Percentiles rank a stretch among this genome's conserved stretches.
These are phyloP conservation scores for Semicossyphus pulcher DNA, from an alignment of 2,113 vertebrate species.

Conservation along the genomic window DNA sequence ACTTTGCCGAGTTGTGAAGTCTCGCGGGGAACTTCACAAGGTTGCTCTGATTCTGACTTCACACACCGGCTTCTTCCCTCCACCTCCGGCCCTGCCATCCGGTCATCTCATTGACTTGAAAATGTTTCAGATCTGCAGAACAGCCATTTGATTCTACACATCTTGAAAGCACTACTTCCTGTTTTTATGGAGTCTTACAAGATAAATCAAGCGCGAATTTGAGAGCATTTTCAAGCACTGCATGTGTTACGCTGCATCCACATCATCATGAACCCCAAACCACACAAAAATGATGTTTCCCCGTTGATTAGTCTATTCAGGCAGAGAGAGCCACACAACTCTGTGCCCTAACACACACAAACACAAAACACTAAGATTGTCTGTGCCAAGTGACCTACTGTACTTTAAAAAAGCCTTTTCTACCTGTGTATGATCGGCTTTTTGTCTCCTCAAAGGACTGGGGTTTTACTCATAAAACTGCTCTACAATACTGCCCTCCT, in stretches of 20 bases:
- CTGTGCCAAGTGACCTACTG: conserved; percentile 47
- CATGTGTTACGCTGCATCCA: conserved; percentile 19
- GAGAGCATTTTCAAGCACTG: conserved; percentile 8
- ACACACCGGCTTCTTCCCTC: conserved; percentile 5
- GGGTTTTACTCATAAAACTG: conserved; percentile 35
- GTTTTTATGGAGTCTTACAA: neutral
- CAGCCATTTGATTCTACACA: neutral
- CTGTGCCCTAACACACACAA: conserved; percentile 34
- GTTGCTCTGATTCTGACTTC: neutral
- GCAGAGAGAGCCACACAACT: conserved; percentile 23
- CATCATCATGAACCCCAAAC: conserved; percentile 45
- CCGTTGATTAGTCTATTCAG: conserved; percentile 1
- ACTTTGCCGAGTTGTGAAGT: conserved; percentile 4
- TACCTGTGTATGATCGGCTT: conserved; percentile 1
- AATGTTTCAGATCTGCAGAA: conserved; percentile 15
- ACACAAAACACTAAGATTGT: conserved; percentile 33
- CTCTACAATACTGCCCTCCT: conserved; percentile 55
- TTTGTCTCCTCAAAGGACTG: conserved; percentile 2
- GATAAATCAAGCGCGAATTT: conserved; percentile 13
- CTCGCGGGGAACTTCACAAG: neutral
- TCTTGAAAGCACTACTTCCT: conserved; percentile 3
- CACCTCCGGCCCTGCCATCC: neutral
- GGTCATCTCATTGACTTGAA: conserved; percentile 33
- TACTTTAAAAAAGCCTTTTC: neutral
- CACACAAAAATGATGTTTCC: neutral